phyloP scores from a whole-genome alignment of 2,113 vertebrate genomes.

The Capreolus pygargus region DNA sequence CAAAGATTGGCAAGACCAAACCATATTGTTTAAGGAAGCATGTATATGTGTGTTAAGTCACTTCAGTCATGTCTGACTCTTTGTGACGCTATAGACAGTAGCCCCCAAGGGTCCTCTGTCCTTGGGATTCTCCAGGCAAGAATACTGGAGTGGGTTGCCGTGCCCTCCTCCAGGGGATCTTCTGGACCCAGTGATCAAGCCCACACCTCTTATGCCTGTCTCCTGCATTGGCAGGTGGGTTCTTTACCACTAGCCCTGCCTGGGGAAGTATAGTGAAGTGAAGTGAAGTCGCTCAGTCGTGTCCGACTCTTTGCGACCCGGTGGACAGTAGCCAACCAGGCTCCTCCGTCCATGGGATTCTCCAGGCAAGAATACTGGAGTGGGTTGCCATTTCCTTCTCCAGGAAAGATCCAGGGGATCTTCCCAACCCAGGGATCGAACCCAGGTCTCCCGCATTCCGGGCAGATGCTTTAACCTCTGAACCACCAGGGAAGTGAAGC shows the following conservation, averaged over 20 bases:
- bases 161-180: not conserved
- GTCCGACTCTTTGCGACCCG: too few species aligned
- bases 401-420: too few species aligned
- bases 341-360: too few species aligned
- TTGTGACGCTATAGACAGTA: not conserved
- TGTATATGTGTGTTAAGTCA: not conserved
- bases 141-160: not conserved
- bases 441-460: too few species aligned
- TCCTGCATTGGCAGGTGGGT: not conserved
- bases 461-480: too few species aligned
- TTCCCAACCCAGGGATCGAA: too few species aligned
- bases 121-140: not conserved
- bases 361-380: too few species aligned
- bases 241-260: not conserved
- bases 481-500: too few species aligned
- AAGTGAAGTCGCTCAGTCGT: too few species aligned
- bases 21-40: not conserved
- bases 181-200: not conserved
- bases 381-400: too few species aligned
- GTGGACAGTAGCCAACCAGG: too few species aligned
- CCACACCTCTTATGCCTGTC: not conserved
- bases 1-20: not conserved
- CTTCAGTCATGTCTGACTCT: not conserved
- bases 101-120: not conserved
- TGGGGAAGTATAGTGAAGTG: not conserved